A percentile compares a stretch with the other conserved stretches of the same genome.
phyloP scores from a whole-genome alignment of 1,140 invertebrate species.

The Sinella curviseta region DNA sequence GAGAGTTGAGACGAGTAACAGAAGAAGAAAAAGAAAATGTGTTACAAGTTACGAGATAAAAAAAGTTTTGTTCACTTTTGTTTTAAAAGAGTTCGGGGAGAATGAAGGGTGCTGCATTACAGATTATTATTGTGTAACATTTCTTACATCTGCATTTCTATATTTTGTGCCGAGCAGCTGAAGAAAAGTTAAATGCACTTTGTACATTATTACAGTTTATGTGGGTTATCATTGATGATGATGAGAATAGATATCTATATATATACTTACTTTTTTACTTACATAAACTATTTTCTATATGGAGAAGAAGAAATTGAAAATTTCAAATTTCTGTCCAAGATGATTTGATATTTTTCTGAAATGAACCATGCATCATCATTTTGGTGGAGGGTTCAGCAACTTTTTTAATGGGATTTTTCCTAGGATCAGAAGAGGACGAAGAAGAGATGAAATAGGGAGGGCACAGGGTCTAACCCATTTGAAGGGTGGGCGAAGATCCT shows the following conservation, averaged over 20 bases:
- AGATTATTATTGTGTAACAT: not conserved
- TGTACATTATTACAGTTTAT: not conserved
- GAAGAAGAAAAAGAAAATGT: not conserved
- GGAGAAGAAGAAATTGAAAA: not conserved
- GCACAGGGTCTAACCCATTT: not conserved
- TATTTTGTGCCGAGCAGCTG: too few species aligned
- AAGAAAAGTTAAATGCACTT: not conserved
- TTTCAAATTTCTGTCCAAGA: not conserved
- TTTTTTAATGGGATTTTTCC: constrained; percentile 5
- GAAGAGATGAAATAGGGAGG: constrained; percentile 3
- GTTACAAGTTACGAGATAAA: not conserved
- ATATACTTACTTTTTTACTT: too few species aligned
- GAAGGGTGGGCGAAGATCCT: not conserved
- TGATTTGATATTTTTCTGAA: constrained; percentile 6
- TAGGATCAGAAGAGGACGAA: not conserved
- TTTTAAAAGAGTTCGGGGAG: not conserved
- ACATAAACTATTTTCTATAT: too few species aligned
- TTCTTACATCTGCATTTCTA: not conserved
- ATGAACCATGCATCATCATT: not conserved
- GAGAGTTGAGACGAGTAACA: not conserved
- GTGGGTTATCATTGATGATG: not conserved
- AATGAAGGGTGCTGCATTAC: not conserved
- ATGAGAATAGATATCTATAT: too few species aligned
- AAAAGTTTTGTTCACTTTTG: not conserved
- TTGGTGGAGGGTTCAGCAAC: not conserved